phyloP scores from a whole-genome alignment of 2,888 invertebrate species.

The Epinotia brunnichana region DNA sequence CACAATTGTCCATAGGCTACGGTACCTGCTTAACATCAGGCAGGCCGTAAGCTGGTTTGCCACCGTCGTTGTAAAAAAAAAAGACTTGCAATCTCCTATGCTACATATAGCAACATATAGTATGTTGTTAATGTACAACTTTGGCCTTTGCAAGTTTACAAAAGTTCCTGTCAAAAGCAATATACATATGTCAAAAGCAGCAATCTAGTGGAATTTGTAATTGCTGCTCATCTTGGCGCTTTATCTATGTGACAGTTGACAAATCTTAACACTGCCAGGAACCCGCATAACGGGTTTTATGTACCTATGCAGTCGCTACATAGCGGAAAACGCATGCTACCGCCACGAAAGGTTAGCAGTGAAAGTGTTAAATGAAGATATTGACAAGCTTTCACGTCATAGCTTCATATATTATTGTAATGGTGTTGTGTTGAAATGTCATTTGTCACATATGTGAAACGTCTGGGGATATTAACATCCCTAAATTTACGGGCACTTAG shows the following conservation, averaged over 20 bases:
- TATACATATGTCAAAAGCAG: background rate
- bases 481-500: background rate
- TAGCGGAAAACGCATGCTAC: background rate
- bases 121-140: background rate
- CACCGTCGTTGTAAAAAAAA: too few relatives aligned
- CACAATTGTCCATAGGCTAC: too few relatives aligned
- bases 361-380: background rate
- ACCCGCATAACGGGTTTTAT: background rate
- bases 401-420: too few relatives aligned
- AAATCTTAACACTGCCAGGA: background rate
- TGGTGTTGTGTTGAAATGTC: background rate
- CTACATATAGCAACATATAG: background rate
- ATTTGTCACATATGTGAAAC: constrained; percentile 19
- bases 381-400: background rate
- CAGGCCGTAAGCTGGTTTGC: too few relatives aligned
- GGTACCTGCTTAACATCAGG: too few relatives aligned
- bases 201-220: constrained; percentile 6
- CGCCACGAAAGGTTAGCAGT: too few relatives aligned
- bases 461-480: background rate
- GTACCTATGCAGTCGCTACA: background rate
- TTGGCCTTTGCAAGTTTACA: constrained; percentile 10
- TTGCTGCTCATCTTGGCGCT: background rate
- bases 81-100: background rate
- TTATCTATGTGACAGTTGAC: constrained; percentile 6
- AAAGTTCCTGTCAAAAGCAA: background rate